A percentile compares a stretch with the other conserved stretches of the same genome.
phyloP scores from a whole-genome alignment of 2,113 vertebrate species.

The Tenebrosternarchus preto region DNA sequence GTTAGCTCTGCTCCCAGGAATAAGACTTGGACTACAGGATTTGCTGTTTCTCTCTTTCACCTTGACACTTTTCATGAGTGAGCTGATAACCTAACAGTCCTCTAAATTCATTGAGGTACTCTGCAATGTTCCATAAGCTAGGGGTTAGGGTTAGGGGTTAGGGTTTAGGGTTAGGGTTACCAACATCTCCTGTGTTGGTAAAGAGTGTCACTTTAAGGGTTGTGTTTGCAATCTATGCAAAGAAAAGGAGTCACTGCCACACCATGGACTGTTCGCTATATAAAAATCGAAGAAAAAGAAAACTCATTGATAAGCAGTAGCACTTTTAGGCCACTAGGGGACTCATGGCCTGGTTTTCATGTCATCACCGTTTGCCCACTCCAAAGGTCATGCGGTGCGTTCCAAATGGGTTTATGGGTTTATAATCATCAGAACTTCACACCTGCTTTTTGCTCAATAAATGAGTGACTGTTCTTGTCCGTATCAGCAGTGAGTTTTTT shows the following conservation, averaged over 20 bases:
- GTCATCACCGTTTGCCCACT: not conserved
- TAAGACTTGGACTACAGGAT: too few relatives aligned
- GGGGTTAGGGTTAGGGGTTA: too few relatives aligned
- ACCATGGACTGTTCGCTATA: too few relatives aligned
- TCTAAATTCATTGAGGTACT: too few relatives aligned
- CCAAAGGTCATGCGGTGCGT: conserved; percentile 1
- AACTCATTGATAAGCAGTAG: not conserved
- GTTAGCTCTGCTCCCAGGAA: too few relatives aligned
- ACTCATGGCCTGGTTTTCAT: not conserved
- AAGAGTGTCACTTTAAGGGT: not conserved
- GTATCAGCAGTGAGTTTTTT: conserved; percentile 8
- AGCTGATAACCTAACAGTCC: too few relatives aligned
- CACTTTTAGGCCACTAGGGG: conserved; percentile 1
- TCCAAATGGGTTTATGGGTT: conserved; percentile 10
- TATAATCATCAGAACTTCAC: conserved; percentile 23
- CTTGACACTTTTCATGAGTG: too few relatives aligned
- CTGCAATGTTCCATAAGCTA: too few relatives aligned
- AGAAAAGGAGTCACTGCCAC: not conserved
- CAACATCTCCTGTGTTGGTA: too few relatives aligned
- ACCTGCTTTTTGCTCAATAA: conserved; percentile 12
- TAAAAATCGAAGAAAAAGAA: not conserved
- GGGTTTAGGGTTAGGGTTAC: too few relatives aligned
- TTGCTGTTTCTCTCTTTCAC: too few relatives aligned
- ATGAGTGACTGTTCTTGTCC: not conserved
- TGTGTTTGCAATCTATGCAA: not conserved